These are phyloP conservation scores for Spongilla lacustris DNA, from an alignment of 37 sponge, comb jelly and placozoan genomes.

Conservation along the genomic window DNA sequence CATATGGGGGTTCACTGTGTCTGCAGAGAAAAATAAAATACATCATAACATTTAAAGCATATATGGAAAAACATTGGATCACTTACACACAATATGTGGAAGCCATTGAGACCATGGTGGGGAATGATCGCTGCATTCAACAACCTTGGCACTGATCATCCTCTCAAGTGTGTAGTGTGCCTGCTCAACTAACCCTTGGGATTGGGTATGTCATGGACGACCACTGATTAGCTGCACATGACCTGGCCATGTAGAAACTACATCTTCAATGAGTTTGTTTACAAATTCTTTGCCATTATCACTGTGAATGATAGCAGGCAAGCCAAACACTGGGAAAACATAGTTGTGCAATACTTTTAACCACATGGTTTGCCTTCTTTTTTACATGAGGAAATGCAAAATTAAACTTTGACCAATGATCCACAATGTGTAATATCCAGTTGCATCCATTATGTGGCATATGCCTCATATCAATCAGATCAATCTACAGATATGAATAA, in stretches of 20 bases:
- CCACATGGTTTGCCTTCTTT: constrained; percentile 15
- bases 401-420: constrained; percentile 57
- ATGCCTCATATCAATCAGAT: constrained; percentile 50
- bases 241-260: constrained; percentile 10
- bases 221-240: constrained; percentile 46
- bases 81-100: constrained; percentile 50
- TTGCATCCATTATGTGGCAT: constrained; percentile 25
- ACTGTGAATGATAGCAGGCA: constrained; percentile 48
- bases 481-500: constrained; percentile 18
- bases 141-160: constrained; percentile 33
- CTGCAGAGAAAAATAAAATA: not conserved
- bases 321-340: constrained; percentile 35
- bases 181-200: constrained; percentile 42
- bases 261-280: constrained; percentile 21
- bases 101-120: constrained; percentile 35
- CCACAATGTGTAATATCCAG: constrained; percentile 46
- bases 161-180: constrained; percentile 43
- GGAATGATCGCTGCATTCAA: not conserved
- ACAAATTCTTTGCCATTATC: constrained; percentile 43
- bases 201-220: constrained; percentile 41
- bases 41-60: not conserved
- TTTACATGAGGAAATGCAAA: constrained; percentile 30
- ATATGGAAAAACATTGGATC: too few species aligned
- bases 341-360: not conserved
- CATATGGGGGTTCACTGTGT: constrained; percentile 53